phyloP scores from a whole-genome alignment of 2,113 vertebrate species.

The Eulemur rufifrons region DNA sequence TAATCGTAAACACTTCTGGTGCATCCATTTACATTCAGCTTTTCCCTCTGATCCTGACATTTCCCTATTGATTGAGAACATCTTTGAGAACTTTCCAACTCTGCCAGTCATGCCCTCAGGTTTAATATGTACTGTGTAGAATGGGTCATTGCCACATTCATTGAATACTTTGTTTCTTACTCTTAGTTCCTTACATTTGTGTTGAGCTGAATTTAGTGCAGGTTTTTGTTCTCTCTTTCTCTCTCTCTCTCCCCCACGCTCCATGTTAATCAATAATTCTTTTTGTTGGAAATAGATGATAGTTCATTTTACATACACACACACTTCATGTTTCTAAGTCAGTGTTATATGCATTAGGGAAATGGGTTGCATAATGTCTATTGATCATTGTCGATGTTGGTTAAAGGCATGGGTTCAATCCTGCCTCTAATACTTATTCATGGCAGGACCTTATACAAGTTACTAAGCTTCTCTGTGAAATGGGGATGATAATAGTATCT shows the following conservation, averaged over 20 bases:
- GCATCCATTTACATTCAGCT: neutral
- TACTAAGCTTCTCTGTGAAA: conserved; percentile 7
- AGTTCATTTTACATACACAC: neutral
- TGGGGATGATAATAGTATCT: neutral
- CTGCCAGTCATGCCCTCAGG: neutral
- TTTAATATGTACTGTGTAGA: neutral
- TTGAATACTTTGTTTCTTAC: neutral
- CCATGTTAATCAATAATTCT: neutral
- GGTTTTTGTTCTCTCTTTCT: neutral
- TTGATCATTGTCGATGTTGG: neutral
- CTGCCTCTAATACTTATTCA: neutral
- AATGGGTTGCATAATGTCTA: neutral
- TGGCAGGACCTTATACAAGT: neutral
- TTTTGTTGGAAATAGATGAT: neutral
- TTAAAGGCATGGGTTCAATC: neutral
- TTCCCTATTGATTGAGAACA: neutral
- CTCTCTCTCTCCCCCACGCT: too few relatives aligned
- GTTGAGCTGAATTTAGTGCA: neutral
- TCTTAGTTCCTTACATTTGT: neutral
- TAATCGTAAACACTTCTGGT: neutral
- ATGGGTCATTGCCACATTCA: neutral
- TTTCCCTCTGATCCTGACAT: conserved; percentile 1
- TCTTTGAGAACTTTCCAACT: neutral
- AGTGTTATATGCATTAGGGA: neutral
- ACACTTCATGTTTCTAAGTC: neutral